These are phyloP conservation scores for Dicyrtomina minuta DNA, from an alignment of 2,888 invertebrate species.

Conservation along the genomic window DNA sequence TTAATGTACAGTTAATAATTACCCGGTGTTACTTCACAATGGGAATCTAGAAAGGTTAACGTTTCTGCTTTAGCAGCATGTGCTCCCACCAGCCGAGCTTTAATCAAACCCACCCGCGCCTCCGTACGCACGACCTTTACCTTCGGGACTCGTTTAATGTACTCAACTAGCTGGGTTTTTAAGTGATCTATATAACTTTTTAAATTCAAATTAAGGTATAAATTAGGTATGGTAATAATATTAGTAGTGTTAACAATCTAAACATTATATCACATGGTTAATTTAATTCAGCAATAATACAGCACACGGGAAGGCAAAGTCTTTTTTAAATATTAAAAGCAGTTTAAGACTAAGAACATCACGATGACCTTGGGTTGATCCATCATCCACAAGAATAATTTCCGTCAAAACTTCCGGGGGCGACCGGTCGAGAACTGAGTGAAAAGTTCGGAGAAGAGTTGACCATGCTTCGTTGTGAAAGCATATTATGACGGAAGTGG, in stretches of 20 bases:
- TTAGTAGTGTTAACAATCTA: too few species aligned
- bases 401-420: conserved; percentile 86
- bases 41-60: conserved; percentile 95
- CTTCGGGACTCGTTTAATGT: conserved; percentile 79
- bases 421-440: conserved; percentile 91
- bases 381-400: conserved; percentile 95
- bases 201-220: too few species aligned
- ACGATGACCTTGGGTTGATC: conserved; percentile 72
- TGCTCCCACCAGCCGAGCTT: conserved; percentile 89
- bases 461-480: conserved; percentile 99
- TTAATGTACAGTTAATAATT: not conserved
- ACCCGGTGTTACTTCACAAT: conserved; percentile 72
- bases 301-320: too few species aligned
- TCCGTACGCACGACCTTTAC: conserved; percentile 87
- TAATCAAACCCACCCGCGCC: conserved; percentile 90
- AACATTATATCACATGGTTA: too few species aligned
- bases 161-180: conserved; percentile 79
- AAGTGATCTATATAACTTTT: conserved; percentile 44
- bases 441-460: conserved; percentile 91
- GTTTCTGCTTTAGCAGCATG: conserved; percentile 81
- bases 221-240: too few species aligned
- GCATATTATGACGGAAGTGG: conserved; percentile 87
- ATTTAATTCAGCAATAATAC: too few species aligned
- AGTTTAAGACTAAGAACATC: too few species aligned
- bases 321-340: too few species aligned